phyloP scores from a whole-genome alignment of 2,888 invertebrate genomes.

The Erannis defoliaria region DNA sequence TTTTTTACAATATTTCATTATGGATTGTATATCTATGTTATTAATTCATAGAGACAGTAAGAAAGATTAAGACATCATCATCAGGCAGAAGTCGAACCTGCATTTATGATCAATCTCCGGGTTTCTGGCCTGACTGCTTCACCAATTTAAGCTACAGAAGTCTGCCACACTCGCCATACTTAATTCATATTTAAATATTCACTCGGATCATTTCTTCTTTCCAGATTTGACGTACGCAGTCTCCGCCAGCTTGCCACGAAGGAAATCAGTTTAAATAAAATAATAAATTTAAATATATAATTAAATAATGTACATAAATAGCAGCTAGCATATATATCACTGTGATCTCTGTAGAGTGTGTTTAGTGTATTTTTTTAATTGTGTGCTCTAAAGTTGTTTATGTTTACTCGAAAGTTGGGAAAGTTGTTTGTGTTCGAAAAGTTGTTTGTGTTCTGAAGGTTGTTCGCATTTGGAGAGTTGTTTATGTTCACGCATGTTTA shows the following conservation, averaged over 20 bases:
- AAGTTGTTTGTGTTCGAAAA: background rate
- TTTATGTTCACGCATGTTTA: constrained; percentile 41
- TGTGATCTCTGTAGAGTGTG: constrained; percentile 72
- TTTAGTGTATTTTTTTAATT: constrained; percentile 61
- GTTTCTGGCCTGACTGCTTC: background rate
- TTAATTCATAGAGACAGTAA: too few relatives aligned
- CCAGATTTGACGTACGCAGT: constrained; percentile 64
- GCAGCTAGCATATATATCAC: constrained; percentile 44
- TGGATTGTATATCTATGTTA: too few relatives aligned
- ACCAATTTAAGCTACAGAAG: too few relatives aligned
- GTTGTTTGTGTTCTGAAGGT: constrained; percentile 3
- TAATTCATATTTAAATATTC: too few relatives aligned
- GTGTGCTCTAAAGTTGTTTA: constrained; percentile 19
- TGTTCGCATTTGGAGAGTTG: too few relatives aligned
- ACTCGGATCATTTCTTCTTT: constrained; percentile 40
- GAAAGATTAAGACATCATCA: too few relatives aligned
- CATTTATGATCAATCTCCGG: too few relatives aligned
- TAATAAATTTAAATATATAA: constrained; percentile 66
- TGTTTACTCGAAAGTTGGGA: constrained; percentile 1
- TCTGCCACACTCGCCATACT: too few relatives aligned
- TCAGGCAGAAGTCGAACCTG: too few relatives aligned
- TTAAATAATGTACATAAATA: constrained; percentile 53
- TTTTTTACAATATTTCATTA: too few relatives aligned
- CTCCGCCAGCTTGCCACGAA: constrained; percentile 51
- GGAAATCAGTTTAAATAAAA: constrained; percentile 52